Evolutionary conservation across 2,113 vertebrate genomes (phyloP).

Genomic region (Pterophyllum scalare): DNA sequence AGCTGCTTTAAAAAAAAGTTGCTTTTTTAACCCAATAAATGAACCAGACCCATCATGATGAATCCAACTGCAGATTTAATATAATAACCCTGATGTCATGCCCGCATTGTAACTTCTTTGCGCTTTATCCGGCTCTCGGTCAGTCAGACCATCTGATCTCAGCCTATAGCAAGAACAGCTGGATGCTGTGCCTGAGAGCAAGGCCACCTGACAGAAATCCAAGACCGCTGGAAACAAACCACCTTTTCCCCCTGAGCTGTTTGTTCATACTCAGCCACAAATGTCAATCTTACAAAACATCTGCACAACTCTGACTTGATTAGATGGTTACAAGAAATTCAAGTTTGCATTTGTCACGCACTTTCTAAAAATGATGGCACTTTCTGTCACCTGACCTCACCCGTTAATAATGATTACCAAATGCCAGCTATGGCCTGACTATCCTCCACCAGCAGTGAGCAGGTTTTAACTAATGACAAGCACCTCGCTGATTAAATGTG

Average conservation of each 20-base stretch:
- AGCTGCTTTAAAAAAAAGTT: neutral
- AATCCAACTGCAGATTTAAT: conserved; percentile 3
- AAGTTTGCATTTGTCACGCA: neutral
- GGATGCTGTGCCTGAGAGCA: conserved; percentile 15
- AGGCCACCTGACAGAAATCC: conserved; percentile 33
- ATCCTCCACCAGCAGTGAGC: conserved; percentile 5
- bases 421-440: neutral
- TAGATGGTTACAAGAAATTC: neutral
- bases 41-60: conserved; percentile 3
- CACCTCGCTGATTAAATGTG: neutral
- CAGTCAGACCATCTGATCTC: conserved; percentile 12
- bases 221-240: conserved; percentile 24
- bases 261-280: neutral
- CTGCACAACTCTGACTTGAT: neutral
- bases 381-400: neutral
- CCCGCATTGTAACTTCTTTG: conserved; percentile 7
- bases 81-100: neutral
- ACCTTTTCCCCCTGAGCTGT: neutral
- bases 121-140: conserved; percentile 3
- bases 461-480: conserved; percentile 11
- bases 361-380: neutral
- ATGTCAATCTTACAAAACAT: neutral
- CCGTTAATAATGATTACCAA: neutral
- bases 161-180: conserved; percentile 32
- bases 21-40: neutral